A percentile compares a stretch with the other conserved stretches of the same genome.
Conservation (phyloP, 2,113 vertebrate species). For the Lamprologus lemairii region DNA sequence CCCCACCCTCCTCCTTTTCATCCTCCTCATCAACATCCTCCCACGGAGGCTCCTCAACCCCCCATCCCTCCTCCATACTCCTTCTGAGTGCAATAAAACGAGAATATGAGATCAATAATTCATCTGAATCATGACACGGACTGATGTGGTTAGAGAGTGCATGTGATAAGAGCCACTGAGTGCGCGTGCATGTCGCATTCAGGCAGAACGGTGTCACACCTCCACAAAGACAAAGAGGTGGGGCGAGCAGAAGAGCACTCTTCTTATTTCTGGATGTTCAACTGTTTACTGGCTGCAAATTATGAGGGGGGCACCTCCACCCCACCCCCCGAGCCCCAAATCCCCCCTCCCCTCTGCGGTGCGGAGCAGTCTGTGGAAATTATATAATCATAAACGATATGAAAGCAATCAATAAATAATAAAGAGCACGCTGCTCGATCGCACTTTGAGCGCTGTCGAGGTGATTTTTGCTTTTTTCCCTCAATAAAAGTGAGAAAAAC, state of each 20-base stretch:
- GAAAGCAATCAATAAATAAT: not conserved
- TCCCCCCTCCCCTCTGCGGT: not conserved
- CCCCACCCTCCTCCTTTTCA: not conserved
- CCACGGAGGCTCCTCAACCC: not conserved
- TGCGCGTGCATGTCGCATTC: not conserved
- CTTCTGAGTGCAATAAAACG: slow-evolving; percentile 15
- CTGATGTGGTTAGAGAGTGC: not conserved
- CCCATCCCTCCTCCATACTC: not conserved
- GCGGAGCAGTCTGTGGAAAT: not conserved
- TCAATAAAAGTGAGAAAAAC: not conserved
- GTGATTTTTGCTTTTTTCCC: not conserved
- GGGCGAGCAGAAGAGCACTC: not conserved
- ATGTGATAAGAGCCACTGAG: not conserved
- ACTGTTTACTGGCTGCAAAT: not conserved
- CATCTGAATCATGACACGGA: slow-evolving; percentile 26
- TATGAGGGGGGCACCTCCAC: not conserved
- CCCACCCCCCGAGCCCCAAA: not conserved
- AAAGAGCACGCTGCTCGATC: not conserved
- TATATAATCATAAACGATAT: not conserved
- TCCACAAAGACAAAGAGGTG: slow-evolving; percentile 58
- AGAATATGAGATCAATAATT: slow-evolving; percentile 39
- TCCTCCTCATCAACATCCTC: not conserved
- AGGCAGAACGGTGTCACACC: slow-evolving; percentile 48
- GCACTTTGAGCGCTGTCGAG: not conserved
- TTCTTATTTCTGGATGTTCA: not conserved